Conservation (phyloP, 1,140 invertebrate genomes). For the Drosophila ananassae region DNA sequence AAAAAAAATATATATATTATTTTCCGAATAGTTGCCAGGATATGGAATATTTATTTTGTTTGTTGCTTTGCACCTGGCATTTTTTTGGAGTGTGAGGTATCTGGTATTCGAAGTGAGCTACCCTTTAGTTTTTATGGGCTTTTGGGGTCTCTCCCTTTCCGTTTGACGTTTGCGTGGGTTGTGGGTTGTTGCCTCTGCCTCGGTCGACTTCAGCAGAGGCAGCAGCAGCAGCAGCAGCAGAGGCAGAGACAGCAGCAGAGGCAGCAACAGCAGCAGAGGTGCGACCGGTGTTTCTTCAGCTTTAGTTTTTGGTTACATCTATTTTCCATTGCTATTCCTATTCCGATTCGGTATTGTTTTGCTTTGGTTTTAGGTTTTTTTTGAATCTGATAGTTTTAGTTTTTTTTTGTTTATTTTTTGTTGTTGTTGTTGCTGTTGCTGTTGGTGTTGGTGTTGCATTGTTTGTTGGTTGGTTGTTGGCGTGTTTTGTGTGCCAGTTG, state of each 20-base stretch:
- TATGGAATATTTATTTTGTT: neutral
- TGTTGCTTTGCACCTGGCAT: neutral
- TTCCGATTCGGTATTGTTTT: conserved; percentile 58
- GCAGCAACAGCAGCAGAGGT: conserved; percentile 30
- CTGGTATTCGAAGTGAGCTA: conserved; percentile 4
- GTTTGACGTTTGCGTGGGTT: conserved; percentile 46
- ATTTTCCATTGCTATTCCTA: conserved; percentile 29
- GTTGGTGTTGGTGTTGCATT: conserved; percentile 32
- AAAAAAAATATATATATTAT: neutral
- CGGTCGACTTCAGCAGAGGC: conserved; percentile 2
- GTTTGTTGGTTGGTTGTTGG: conserved; percentile 19
- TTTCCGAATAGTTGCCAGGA: neutral
- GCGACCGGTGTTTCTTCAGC: conserved; percentile 59
- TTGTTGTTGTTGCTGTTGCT: conserved; percentile 18
- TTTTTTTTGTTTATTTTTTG: conserved; percentile 6
- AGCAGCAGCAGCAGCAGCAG: neutral
- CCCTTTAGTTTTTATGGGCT: neutral
- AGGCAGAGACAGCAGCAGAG: conserved; percentile 3
- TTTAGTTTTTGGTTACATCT: conserved; percentile 69
- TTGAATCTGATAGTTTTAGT: conserved; percentile 13
- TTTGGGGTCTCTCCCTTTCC: conserved; percentile 51
- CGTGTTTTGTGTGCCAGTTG: conserved; percentile 43
- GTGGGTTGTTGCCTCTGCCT: conserved; percentile 25
- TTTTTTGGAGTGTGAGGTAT: conserved; percentile 13
- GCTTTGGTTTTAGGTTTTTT: conserved; percentile 56